Conservation (phyloP, 2,113 vertebrate genomes). For the Osmerus mordax region DNA sequence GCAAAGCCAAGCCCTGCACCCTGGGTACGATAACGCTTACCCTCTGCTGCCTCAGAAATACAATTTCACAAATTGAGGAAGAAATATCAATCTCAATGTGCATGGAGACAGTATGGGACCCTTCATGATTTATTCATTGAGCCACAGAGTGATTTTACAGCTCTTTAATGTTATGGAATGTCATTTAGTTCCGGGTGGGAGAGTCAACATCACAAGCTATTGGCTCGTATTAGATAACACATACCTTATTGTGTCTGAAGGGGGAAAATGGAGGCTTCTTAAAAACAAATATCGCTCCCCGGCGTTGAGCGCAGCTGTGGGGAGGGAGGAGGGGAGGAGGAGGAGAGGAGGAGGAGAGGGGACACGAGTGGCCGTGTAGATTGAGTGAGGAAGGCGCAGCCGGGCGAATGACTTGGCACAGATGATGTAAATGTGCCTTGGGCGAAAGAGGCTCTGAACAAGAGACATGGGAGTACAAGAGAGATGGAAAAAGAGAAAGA, state of each 20-base stretch:
- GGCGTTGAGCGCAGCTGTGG: conserved; percentile 16
- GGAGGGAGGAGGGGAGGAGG: conserved; percentile 11
- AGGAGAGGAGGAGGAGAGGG: not conserved
- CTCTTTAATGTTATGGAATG: conserved; percentile 44
- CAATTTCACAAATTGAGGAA: conserved; percentile 41
- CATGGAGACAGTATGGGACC: conserved; percentile 30
- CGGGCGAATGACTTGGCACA: conserved; percentile 35
- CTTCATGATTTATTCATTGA: conserved; percentile 60
- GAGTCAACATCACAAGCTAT: conserved; percentile 33
- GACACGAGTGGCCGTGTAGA: conserved; percentile 7
- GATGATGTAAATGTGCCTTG: conserved; percentile 38
- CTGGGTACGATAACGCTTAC: conserved; percentile 11
- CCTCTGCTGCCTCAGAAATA: conserved; percentile 37
- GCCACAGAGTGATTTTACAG: conserved; percentile 46
- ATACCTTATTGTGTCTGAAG: conserved; percentile 29
- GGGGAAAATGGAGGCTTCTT: conserved; percentile 5
- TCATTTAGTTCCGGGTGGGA: conserved; percentile 38
- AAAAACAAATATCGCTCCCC: conserved; percentile 15
- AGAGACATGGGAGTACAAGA: conserved; percentile 18
- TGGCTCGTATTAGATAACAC: conserved; percentile 33
- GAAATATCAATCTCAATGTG: conserved; percentile 44
- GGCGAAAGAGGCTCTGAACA: conserved; percentile 48
- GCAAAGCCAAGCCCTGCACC: conserved; percentile 14
- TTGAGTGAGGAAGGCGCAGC: conserved; percentile 36
- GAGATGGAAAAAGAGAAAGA: conserved; percentile 18